Evolutionary conservation across 2,888 invertebrate genomes (phyloP).

Genomic region (Yponomeuta sedellus): DNA sequence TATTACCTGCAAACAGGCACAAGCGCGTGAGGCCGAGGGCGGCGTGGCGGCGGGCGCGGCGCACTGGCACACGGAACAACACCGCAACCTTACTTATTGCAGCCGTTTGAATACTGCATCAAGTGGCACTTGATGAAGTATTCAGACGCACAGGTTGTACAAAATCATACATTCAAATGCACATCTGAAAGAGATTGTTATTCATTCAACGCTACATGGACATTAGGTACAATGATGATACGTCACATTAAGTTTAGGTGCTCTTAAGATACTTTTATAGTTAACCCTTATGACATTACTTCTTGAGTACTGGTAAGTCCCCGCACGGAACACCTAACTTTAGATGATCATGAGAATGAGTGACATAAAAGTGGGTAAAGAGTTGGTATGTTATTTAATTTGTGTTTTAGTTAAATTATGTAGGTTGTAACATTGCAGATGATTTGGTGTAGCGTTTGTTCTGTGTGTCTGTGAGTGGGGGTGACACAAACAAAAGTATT

Average conservation of each 20-base stretch:
- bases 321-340: slow-evolving; percentile 76
- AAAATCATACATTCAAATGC: background rate
- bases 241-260: slow-evolving; percentile 55
- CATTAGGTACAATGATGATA: background rate
- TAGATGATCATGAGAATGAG: slow-evolving; percentile 22
- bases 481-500: slow-evolving; percentile 17
- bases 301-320: slow-evolving; percentile 32
- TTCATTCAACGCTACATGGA: background rate
- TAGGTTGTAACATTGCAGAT: slow-evolving; percentile 20
- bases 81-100: background rate
- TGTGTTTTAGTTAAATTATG: slow-evolving; percentile 12
- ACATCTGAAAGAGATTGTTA: slow-evolving; percentile 11
- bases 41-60: background rate
- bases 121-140: background rate
- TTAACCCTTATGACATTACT: slow-evolving; percentile 40
- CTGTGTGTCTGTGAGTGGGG: slow-evolving; percentile 25
- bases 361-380: background rate
- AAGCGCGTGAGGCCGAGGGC: slow-evolving; percentile 8
- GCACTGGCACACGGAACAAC: slow-evolving; percentile 25
- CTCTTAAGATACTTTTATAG: slow-evolving; percentile 60
- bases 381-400: background rate
- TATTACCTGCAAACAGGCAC: slow-evolving; percentile 73
- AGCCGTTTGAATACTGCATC: slow-evolving; percentile 3
- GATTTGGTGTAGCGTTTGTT: slow-evolving; percentile 21
- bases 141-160: background rate